Evolutionary conservation across 2,888 invertebrate genomes (phyloP).

Genomic region (Macrophya alboannulata): DNA sequence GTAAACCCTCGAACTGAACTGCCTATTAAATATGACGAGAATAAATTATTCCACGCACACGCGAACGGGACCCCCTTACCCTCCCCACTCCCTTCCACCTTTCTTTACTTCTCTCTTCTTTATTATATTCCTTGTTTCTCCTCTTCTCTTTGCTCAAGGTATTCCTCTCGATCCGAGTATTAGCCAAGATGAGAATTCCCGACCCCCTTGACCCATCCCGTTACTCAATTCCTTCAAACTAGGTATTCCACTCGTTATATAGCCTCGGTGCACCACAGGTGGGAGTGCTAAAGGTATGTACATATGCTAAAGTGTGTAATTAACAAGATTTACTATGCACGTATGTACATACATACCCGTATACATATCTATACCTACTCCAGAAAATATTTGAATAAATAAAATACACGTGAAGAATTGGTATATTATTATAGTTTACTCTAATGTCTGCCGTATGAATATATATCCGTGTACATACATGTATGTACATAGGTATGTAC

Average conservation of each 20-base stretch:
- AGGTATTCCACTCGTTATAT: background rate
- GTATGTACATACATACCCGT: too few species aligned
- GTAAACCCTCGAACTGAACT: background rate
- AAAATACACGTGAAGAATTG: too few species aligned
- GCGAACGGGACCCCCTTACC: background rate
- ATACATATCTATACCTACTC: too few species aligned
- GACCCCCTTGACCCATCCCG: constrained; percentile 39
- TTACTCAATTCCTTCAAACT: constrained; percentile 43
- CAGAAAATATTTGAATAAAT: too few species aligned
- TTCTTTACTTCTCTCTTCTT: too few species aligned
- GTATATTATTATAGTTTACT: background rate
- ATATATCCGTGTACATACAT: background rate
- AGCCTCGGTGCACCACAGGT: constrained; percentile 4
- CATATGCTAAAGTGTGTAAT: background rate
- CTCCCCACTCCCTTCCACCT: background rate
- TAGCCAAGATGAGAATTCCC: constrained; percentile 17
- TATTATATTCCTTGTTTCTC: too few species aligned
- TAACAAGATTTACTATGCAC: background rate
- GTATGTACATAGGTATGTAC: too few species aligned
- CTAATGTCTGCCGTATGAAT: background rate
- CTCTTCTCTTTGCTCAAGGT: background rate
- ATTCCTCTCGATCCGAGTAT: constrained; percentile 22
- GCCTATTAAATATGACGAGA: constrained; percentile 40
- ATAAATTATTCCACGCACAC: constrained; percentile 34
- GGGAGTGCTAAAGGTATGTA: background rate